Percentiles rank a stretch among this genome's conserved stretches.
phyloP scores from a whole-genome alignment of 2,797 vertebrate species.

The Pseudocheirus occidentalis region DNA sequence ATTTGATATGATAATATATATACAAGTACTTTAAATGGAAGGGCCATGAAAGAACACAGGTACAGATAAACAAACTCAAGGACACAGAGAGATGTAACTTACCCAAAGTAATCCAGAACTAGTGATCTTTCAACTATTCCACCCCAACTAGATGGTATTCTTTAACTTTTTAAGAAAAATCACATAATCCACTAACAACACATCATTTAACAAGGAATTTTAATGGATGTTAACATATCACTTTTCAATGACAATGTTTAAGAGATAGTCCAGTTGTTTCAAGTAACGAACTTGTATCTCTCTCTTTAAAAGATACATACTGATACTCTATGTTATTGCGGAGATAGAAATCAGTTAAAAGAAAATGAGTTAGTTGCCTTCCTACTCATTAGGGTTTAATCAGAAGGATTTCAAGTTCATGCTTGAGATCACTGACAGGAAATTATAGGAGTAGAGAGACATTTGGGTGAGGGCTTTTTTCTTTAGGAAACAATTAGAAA shows the following conservation, averaged over 20 bases:
- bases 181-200: not conserved
- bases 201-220: not conserved
- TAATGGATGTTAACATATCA: not conserved
- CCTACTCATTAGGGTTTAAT: not conserved
- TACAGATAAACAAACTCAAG: not conserved
- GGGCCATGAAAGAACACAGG: not conserved
- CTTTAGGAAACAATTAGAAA: not conserved
- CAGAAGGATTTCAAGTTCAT: not conserved
- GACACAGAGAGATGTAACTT: not conserved
- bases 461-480: not conserved
- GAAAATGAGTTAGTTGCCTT: not conserved
- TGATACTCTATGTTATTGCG: not conserved
- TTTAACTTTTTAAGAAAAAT: not conserved
- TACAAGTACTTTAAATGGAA: not conserved
- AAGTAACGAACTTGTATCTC: not conserved
- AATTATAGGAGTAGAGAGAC: not conserved
- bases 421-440: constrained; percentile 30
- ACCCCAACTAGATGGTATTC: not conserved
- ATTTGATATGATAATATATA: not conserved
- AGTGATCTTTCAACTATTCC: not conserved
- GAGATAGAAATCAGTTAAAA: not conserved
- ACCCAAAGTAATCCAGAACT: not conserved
- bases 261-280: not conserved
- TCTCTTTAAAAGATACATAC: not conserved
- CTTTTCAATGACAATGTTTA: constrained; percentile 28